These are phyloP conservation scores for Forpus xanthops DNA, from an alignment of 2,797 vertebrate species.

Conservation along the genomic window DNA sequence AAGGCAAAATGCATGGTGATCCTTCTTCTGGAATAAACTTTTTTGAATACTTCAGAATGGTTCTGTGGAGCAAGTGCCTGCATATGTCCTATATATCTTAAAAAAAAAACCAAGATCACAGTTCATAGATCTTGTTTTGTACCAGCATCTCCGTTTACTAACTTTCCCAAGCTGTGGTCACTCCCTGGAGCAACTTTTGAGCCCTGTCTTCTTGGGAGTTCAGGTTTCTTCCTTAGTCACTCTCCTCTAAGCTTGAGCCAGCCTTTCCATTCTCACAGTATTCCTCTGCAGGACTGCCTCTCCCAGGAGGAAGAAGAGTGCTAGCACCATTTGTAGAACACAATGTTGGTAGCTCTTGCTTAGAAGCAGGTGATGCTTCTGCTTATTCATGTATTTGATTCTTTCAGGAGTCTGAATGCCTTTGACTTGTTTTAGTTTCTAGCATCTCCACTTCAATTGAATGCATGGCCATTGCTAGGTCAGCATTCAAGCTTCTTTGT, in stretches of 20 bases:
- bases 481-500: not conserved
- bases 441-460: not conserved
- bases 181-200: not conserved
- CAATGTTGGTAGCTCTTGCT: not conserved
- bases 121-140: not conserved
- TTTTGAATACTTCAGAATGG: not conserved
- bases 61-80: not conserved
- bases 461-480: not conserved
- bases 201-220: not conserved
- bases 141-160: not conserved
- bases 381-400: not conserved
- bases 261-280: not conserved
- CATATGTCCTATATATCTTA: not conserved
- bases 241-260: not conserved
- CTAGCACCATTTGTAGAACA: not conserved
- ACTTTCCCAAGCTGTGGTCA: not conserved
- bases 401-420: not conserved
- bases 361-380: not conserved
- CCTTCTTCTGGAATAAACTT: not conserved
- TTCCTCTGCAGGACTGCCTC: not conserved
- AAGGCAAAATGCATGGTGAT: not conserved
- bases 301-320: not conserved
- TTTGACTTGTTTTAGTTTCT: not conserved
- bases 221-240: not conserved
- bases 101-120: not conserved